A percentile compares a stretch with the other conserved stretches of the same genome.
phyloP scores from a whole-genome alignment of 2,113 vertebrate genomes.

The Zingel zingel region DNA sequence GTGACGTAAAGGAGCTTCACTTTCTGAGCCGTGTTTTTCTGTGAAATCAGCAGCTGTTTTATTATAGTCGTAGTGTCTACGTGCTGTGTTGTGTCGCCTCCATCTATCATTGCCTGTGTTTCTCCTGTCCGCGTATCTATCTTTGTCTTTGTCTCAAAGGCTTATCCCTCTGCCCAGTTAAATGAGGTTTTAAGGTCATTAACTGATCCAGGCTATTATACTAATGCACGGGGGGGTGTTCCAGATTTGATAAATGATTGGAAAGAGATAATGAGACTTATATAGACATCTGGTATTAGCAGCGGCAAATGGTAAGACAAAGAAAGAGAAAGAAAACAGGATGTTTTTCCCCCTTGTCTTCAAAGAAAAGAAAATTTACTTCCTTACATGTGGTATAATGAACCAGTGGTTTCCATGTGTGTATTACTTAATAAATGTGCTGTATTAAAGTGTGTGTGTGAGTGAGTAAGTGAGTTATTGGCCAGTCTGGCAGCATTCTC shows the following conservation, averaged over 20 bases:
- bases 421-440: constrained; percentile 42
- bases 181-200: constrained; percentile 77
- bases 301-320: background rate
- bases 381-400: constrained; percentile 13
- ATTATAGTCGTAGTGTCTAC: constrained; percentile 17
- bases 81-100: constrained; percentile 1
- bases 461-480: constrained; percentile 33
- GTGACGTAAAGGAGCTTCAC: constrained; percentile 28
- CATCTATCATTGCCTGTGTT: constrained; percentile 29
- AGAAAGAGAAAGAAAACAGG: constrained; percentile 7
- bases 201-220: constrained; percentile 73
- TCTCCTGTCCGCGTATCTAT: constrained; percentile 43
- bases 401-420: constrained; percentile 20
- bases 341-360: constrained; percentile 23
- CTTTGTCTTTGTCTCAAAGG: constrained; percentile 53
- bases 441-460: constrained; percentile 14
- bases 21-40: constrained; percentile 12
- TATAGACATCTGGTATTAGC: constrained; percentile 51
- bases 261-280: constrained; percentile 61
- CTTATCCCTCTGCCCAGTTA: constrained; percentile 55
- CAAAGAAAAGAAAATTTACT: constrained; percentile 4
- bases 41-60: constrained; percentile 24
- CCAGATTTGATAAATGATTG: constrained; percentile 71
- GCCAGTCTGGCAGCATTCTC: constrained; percentile 57
- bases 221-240: constrained; percentile 67